Evolutionary conservation across 2,888 invertebrate genomes (phyloP).

Genomic region (Pyralis farinalis): DNA sequence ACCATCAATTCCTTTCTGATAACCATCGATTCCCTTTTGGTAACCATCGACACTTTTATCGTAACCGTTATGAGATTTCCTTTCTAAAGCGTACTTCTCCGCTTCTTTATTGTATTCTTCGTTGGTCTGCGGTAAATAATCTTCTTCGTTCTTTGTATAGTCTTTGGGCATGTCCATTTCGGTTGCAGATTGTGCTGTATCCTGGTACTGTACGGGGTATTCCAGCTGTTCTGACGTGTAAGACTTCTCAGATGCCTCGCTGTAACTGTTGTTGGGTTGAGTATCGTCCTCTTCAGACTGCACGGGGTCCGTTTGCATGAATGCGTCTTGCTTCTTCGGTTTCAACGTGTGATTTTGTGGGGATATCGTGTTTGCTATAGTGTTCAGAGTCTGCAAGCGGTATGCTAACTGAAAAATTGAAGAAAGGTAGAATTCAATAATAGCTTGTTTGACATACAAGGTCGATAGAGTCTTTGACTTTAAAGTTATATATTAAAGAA

Average conservation of each 20-base stretch:
- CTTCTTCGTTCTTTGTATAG: constrained; percentile 52
- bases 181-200: constrained; percentile 19
- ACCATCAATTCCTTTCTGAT: constrained; percentile 27
- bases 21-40: constrained; percentile 30
- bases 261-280: constrained; percentile 48
- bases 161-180: constrained; percentile 53
- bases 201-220: constrained; percentile 19
- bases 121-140: constrained; percentile 63
- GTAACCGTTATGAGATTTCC: constrained; percentile 53
- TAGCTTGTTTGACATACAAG: too few relatives aligned
- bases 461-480: too few relatives aligned
- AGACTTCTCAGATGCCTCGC: constrained; percentile 26
- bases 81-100: constrained; percentile 60
- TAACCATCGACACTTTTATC: constrained; percentile 32
- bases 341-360: constrained; percentile 32
- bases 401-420: constrained; percentile 50
- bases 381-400: constrained; percentile 48
- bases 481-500: too few relatives aligned
- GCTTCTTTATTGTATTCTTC: constrained; percentile 72
- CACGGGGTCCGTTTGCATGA: constrained; percentile 72
- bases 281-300: constrained; percentile 56
- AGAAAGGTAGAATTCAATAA: too few relatives aligned
- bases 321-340: constrained; percentile 67
- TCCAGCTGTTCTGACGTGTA: constrained; percentile 19
- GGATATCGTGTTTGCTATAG: constrained; percentile 39